phyloP scores from a whole-genome alignment of 2,888 invertebrate species.

The Amorpha juglandis region DNA sequence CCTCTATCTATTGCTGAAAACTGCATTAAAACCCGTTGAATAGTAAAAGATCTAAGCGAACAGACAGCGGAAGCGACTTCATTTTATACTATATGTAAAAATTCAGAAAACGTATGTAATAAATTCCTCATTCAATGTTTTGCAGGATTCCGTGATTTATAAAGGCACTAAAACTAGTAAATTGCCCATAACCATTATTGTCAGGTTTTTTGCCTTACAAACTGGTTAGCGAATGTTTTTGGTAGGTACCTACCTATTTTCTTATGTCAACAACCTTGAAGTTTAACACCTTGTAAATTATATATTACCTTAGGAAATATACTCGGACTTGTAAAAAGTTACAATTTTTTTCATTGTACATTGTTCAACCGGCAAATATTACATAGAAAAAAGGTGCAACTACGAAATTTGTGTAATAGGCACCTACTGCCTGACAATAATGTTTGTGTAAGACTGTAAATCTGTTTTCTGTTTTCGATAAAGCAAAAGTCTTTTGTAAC shows the following conservation, averaged over 20 bases:
- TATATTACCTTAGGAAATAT: slow-evolving; percentile 3
- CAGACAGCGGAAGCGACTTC: too few relatives aligned
- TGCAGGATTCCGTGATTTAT: background rate
- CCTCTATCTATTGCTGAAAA: too few relatives aligned
- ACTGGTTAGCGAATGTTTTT: slow-evolving; percentile 6
- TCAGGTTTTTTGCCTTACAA: slow-evolving; percentile 9
- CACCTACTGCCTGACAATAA: too few relatives aligned
- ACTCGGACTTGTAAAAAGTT: background rate
- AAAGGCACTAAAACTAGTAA: slow-evolving; percentile 11
- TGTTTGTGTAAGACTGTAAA: too few relatives aligned
- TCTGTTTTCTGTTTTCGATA: background rate
- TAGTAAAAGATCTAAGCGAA: too few relatives aligned
- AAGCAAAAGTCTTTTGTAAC: too few relatives aligned
- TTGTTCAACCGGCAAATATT: background rate
- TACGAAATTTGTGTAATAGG: background rate
- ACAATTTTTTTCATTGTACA: background rate
- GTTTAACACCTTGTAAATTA: slow-evolving; percentile 2
- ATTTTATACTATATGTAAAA: too few relatives aligned
- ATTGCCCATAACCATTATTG: slow-evolving; percentile 23
- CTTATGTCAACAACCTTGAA: slow-evolving; percentile 36
- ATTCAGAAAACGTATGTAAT: too few relatives aligned
- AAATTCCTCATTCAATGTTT: background rate
- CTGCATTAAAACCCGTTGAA: too few relatives aligned
- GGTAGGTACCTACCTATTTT: slow-evolving; percentile 21
- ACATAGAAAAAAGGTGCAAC: too few relatives aligned